Percentiles rank a stretch among this genome's conserved stretches.
Evolutionary conservation across 2,888 invertebrate genomes (phyloP).

Genomic region (Pollenia angustigena): DNA sequence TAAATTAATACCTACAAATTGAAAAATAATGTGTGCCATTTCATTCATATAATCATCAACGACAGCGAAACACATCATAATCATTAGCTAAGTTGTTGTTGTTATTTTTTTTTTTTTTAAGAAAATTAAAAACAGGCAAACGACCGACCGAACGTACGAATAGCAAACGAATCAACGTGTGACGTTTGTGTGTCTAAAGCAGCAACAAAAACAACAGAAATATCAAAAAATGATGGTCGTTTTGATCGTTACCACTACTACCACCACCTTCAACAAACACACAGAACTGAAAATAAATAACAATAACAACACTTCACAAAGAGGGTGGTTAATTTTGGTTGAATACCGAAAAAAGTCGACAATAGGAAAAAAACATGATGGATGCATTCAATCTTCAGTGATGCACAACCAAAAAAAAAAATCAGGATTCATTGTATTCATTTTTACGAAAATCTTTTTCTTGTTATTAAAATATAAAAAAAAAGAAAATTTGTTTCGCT

Average conservation of each 20-base stretch:
- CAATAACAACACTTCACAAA: slow-evolving; percentile 40
- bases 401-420: slow-evolving; percentile 57
- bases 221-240: slow-evolving; percentile 38
- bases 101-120: neutral
- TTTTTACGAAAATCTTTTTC: slow-evolving; percentile 31
- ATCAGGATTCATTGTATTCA: slow-evolving; percentile 36
- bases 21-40: slow-evolving; percentile 54
- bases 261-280: slow-evolving; percentile 23
- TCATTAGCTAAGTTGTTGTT: slow-evolving; percentile 42
- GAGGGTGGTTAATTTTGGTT: slow-evolving; percentile 70
- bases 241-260: slow-evolving; percentile 61
- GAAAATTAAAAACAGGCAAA: neutral
- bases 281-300: neutral
- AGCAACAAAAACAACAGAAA: slow-evolving; percentile 23
- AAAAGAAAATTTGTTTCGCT: slow-evolving; percentile 51
- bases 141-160: slow-evolving; percentile 9
- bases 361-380: slow-evolving; percentile 54
- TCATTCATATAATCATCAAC: slow-evolving; percentile 45
- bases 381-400: slow-evolving; percentile 58
- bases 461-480: slow-evolving; percentile 27
- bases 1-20: slow-evolving; percentile 55
- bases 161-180: slow-evolving; percentile 54
- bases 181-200: slow-evolving; percentile 64
- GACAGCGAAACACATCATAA: slow-evolving; percentile 42
- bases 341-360: slow-evolving; percentile 60